These are phyloP conservation scores for Loriculus beryllinus DNA, from an alignment of 2,797 vertebrate genomes.

Conservation along the genomic window DNA sequence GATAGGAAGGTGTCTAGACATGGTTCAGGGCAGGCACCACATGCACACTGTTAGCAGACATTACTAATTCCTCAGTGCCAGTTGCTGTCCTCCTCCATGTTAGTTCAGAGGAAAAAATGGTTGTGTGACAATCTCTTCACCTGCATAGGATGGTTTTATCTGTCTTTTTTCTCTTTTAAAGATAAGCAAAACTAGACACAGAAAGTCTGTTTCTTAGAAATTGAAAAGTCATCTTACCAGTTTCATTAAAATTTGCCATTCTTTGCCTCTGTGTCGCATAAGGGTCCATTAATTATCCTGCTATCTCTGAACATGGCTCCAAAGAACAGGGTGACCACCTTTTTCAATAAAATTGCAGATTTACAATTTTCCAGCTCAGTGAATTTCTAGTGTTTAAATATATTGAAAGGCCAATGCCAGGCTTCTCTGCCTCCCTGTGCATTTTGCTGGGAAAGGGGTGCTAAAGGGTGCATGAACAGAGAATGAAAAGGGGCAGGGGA, in stretches of 20 bases:
- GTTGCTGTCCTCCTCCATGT: neutral
- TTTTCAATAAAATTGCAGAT: conserved; percentile 65
- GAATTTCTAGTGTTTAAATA: conserved; percentile 60
- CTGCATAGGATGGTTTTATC: neutral
- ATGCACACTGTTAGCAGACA: neutral
- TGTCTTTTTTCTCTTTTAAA: neutral
- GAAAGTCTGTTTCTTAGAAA: neutral
- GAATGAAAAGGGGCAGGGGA: neutral
- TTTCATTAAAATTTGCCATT: conserved; percentile 41
- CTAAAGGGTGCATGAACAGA: neutral
- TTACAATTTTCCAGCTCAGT: conserved; percentile 70
- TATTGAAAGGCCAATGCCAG: conserved; percentile 17
- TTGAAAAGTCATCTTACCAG: neutral
- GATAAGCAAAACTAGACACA: neutral
- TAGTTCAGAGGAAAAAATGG: neutral
- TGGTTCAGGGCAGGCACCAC: fast-evolving
- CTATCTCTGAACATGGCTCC: conserved; percentile 41
- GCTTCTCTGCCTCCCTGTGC: neutral
- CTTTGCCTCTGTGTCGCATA: neutral
- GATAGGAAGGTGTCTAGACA: neutral
- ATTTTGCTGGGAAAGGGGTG: neutral
- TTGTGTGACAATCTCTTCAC: neutral
- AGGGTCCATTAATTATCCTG: conserved; percentile 51
- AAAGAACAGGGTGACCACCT: conserved; percentile 45
- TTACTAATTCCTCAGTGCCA: neutral